Conservation (phyloP, 2,113 vertebrate genomes). For the Gavia stellata region DNA sequence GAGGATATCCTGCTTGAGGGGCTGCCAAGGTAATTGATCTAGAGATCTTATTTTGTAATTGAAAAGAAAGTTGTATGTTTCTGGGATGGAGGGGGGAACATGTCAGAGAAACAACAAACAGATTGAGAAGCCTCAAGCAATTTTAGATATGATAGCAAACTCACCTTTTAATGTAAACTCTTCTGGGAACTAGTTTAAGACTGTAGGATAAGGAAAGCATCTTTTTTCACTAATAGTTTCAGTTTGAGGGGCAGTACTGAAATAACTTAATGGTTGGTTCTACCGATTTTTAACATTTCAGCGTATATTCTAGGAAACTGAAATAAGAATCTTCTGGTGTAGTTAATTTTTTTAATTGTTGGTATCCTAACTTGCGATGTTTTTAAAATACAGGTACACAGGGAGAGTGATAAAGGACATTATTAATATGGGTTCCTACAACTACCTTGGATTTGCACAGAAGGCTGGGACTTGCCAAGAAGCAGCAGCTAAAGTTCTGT, state of each 20-base stretch:
- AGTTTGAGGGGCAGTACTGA: not conserved
- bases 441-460: conserved; percentile 95
- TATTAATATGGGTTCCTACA: conserved; percentile 98
- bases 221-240: not conserved
- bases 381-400: conserved; percentile 81
- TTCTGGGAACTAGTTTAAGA: not conserved
- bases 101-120: not conserved
- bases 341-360: not conserved
- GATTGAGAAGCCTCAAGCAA: not conserved
- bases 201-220: not conserved
- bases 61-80: not conserved
- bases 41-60: not conserved
- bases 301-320: not conserved
- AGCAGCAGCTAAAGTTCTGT: conserved; percentile 75
- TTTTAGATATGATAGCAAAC: not conserved
- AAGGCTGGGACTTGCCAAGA: conserved; percentile 83
- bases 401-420: conserved; percentile 87
- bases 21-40: conserved; percentile 17
- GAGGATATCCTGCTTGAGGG: conserved; percentile 44
- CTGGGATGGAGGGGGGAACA: not conserved
- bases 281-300: not conserved
- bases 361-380: not conserved
- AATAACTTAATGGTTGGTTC: not conserved
- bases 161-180: not conserved
- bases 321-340: not conserved